Evolutionary conservation across 2,888 invertebrate genomes (phyloP).

Genomic region (Drosophila colorata): DNA sequence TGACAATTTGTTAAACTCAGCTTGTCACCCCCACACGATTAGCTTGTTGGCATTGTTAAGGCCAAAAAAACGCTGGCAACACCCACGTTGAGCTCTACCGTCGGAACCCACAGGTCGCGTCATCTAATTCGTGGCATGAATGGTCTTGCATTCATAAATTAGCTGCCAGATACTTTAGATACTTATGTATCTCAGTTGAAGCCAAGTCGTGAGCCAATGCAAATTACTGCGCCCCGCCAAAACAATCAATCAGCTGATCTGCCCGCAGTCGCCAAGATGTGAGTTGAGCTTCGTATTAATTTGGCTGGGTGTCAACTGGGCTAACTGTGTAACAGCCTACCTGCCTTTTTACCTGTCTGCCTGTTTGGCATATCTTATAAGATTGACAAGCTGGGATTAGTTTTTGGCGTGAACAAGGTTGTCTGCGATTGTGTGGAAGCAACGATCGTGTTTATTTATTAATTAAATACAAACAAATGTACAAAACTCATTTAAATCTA

Average conservation of each 20-base stretch:
- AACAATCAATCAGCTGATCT: constrained; percentile 65
- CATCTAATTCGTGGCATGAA: constrained; percentile 76
- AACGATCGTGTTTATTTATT: constrained; percentile 20
- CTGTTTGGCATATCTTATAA: constrained; percentile 60
- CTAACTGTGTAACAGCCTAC: constrained; percentile 29
- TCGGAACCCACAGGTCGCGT: constrained; percentile 43
- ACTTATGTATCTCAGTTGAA: constrained; percentile 56
- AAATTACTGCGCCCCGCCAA: constrained; percentile 54
- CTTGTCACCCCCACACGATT: constrained; percentile 56
- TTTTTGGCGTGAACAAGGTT: constrained; percentile 57
- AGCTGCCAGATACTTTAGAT: constrained; percentile 51
- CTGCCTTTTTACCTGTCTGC: constrained; percentile 11
- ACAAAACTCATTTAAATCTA: background rate
- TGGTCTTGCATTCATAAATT: constrained; percentile 79
- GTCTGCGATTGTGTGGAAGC: constrained; percentile 44
- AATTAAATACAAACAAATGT: constrained; percentile 19
- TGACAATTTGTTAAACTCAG: constrained; percentile 56
- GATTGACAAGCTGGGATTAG: constrained; percentile 66
- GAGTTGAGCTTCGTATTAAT: constrained; percentile 51
- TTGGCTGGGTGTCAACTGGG: constrained; percentile 62
- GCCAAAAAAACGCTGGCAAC: constrained; percentile 43
- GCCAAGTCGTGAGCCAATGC: constrained; percentile 71
- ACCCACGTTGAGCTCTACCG: constrained; percentile 50
- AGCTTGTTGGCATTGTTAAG: constrained; percentile 63
- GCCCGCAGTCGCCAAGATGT: constrained; percentile 17